These are phyloP conservation scores for Ephialtes manifestator DNA, from an alignment of 2,888 invertebrate genomes.

Conservation along the genomic window DNA sequence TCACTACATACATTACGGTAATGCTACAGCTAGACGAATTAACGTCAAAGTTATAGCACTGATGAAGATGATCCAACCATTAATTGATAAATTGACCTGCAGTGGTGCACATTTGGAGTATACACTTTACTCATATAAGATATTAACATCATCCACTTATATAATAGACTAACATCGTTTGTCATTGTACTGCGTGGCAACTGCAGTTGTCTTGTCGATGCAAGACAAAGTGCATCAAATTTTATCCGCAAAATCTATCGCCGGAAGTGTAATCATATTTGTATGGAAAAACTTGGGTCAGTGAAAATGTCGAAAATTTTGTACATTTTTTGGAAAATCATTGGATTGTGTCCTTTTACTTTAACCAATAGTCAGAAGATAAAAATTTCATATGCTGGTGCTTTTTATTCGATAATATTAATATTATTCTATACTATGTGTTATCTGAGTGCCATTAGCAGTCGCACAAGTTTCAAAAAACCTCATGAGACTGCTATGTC, in stretches of 20 bases:
- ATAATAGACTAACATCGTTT: not conserved
- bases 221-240: not conserved
- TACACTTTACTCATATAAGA: not conserved
- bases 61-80: not conserved
- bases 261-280: not conserved
- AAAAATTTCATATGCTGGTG: slow-evolving; percentile 41
- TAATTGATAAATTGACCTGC: not conserved
- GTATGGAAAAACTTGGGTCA: not conserved
- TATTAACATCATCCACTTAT: not conserved
- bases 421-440: slow-evolving; percentile 11
- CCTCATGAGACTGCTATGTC: slow-evolving; percentile 29
- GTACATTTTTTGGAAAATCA: slow-evolving; percentile 49
- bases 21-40: slow-evolving; percentile 65
- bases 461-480: not conserved
- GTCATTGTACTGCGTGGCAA: not conserved
- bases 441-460: slow-evolving; percentile 4
- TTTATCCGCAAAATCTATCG: not conserved
- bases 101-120: not conserved
- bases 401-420: slow-evolving; percentile 28
- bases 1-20: slow-evolving; percentile 63
- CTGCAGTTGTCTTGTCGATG: not conserved
- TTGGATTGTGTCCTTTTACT: slow-evolving; percentile 54
- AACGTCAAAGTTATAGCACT: not conserved
- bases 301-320: slow-evolving; percentile 19
- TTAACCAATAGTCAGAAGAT: slow-evolving; percentile 24